phyloP scores from a whole-genome alignment of 2,888 invertebrate genomes.

The Melanophora roralis region DNA sequence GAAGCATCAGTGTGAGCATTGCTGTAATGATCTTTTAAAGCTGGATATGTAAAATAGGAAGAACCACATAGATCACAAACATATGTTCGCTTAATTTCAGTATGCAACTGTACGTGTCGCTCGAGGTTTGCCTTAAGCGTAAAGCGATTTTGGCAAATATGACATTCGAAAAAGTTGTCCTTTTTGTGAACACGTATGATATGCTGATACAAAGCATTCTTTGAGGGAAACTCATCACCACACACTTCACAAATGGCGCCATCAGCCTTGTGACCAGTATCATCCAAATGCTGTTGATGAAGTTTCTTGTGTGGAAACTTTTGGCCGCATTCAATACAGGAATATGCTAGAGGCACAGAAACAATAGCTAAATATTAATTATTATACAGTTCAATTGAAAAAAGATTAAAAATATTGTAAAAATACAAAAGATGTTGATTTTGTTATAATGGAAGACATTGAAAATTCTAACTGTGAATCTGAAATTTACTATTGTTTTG shows the following conservation, averaged over 20 bases:
- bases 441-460: constrained; percentile 2
- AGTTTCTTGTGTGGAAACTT: constrained; percentile 75
- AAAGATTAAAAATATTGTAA: background rate
- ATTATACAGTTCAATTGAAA: background rate
- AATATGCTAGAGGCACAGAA: constrained; percentile 68
- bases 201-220: constrained; percentile 76
- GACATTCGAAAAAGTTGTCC: constrained; percentile 77
- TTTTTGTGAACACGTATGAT: constrained; percentile 76
- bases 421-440: background rate
- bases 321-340: constrained; percentile 75
- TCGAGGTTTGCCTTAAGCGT: constrained; percentile 76
- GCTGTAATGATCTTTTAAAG: constrained; percentile 76
- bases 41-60: constrained; percentile 77
- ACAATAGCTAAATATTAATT: constrained; percentile 46
- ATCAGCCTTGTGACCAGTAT: constrained; percentile 76
- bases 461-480: background rate
- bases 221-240: constrained; percentile 75
- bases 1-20: constrained; percentile 76
- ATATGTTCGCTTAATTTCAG: constrained; percentile 76
- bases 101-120: constrained; percentile 76
- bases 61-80: constrained; percentile 77
- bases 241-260: constrained; percentile 77
- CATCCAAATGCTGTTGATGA: constrained; percentile 75
- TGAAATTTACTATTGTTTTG: constrained; percentile 57
- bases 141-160: constrained; percentile 77